Percentiles rank a stretch among this genome's conserved stretches.
Evolutionary conservation across 1,140 invertebrate species (phyloP).

Genomic region (Drosophila kanapiae): DNA sequence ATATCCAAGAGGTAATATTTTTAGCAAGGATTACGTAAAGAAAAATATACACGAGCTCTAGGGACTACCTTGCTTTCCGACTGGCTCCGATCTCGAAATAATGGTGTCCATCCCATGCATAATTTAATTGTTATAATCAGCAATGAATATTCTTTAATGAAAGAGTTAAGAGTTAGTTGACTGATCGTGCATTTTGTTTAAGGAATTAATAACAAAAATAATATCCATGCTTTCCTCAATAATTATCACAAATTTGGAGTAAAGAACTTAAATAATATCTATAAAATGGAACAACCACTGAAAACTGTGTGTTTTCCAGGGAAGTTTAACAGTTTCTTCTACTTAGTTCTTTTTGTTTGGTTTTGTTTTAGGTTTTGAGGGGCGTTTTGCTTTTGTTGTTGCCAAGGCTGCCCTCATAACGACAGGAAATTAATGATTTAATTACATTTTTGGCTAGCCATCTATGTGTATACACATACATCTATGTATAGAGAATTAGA

Average conservation of each 20-base stretch:
- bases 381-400: constrained; percentile 42
- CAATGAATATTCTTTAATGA: too few species aligned
- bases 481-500: neutral
- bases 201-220: neutral
- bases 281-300: neutral
- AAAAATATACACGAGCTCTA: neutral
- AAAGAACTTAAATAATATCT: neutral
- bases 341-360: neutral
- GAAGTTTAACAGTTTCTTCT: neutral
- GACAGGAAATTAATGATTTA: constrained; percentile 79
- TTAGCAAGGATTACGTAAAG: neutral
- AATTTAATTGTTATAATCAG: too few species aligned
- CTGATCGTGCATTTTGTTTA: neutral
- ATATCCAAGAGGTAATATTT: too few species aligned
- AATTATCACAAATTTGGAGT: neutral
- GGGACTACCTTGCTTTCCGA: neutral
- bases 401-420: constrained; percentile 45
- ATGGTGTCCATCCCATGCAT: too few species aligned
- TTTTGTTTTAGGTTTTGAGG: neutral
- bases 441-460: constrained; percentile 58
- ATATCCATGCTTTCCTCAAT: neutral
- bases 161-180: too few species aligned
- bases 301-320: neutral
- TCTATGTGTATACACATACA: neutral
- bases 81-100: neutral